Base-by-base conservation (phyloP, 2,888 invertebrate species). In the Adelphocoris suturalis region DNA sequence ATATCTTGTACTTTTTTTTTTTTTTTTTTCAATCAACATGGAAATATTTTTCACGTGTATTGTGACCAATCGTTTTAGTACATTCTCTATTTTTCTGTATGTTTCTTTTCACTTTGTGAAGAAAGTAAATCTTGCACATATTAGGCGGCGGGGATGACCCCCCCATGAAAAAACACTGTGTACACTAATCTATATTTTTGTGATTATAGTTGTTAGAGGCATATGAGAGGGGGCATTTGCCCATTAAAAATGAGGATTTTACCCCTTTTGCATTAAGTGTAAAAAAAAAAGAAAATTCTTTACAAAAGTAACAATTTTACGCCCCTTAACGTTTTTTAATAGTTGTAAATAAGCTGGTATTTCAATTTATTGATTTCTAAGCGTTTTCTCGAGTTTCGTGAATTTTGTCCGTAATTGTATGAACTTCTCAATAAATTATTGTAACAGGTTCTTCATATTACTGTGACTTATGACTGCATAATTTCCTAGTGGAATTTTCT, bases 151-250 rank as follows among this genome's bases (percentile, higher is more conserved):
- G 52, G n/a, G 52, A 52, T 16, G 52, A 14, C 78, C 12, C 12
- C 19, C 75, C 75, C 75, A 14, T 9, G 12, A 13, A 12, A 16
- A 75, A 75, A 75, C 19, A 78, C 78, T 9, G 9, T 78, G 78
- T 78, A 78, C 78, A 78, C 78, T 78, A 47, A 78, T 78, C 68
- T 68, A 78, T 78, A 78, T 78, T 78, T 78, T 78, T 78, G 78
- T 78, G 78, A 78, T 78, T 46, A 19, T 78, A 78, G 78, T 46
- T 68, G 68, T 23, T 68, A 68, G 68, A 68, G 27, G 68, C 68
- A 14, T 78, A 47, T 16, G 12, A 46, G 78, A 78, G 14, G 47
- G 78, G 37, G 16, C 19, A 7, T 37, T 76, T 57, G 57, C 68
- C 68, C 23, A 68, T 68, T 68, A n/a, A 57, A 68, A 78, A 78